Conservation (phyloP, 1,140 invertebrate genomes). For the Eurosta solidaginis region DNA sequence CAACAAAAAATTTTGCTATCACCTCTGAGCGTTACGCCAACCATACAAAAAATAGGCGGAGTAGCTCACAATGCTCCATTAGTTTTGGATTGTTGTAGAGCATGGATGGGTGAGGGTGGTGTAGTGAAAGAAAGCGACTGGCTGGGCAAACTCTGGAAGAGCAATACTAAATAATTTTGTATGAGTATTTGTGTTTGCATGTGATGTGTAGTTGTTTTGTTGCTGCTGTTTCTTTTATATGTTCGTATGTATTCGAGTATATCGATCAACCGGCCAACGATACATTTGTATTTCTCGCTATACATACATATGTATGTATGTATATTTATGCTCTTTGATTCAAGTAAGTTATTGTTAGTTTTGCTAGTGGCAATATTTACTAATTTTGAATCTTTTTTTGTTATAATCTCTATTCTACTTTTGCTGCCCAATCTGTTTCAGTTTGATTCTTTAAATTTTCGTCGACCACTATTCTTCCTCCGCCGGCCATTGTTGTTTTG, state of each 20-base stretch:
- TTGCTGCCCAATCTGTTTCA: neutral
- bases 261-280: neutral
- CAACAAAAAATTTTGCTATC: neutral
- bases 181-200: neutral
- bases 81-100: too few species aligned
- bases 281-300: too few species aligned
- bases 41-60: constrained; percentile 12
- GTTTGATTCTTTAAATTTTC: neutral
- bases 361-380: neutral
- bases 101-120: too few species aligned
- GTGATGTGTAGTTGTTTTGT: neutral
- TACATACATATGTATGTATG: neutral
- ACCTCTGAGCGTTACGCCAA: neutral
- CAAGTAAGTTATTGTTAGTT: neutral
- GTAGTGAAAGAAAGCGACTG: neutral
- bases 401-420: neutral
- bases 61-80: neutral
- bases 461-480: neutral
- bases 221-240: neutral
- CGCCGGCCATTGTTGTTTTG: neutral
- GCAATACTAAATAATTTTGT: neutral
- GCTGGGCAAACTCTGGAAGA: neutral
- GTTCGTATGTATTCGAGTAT: too few species aligned
- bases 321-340: neutral
- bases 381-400: neutral